Conservation (phyloP, 2,888 invertebrate genomes). For the Pollenia labialis region DNA sequence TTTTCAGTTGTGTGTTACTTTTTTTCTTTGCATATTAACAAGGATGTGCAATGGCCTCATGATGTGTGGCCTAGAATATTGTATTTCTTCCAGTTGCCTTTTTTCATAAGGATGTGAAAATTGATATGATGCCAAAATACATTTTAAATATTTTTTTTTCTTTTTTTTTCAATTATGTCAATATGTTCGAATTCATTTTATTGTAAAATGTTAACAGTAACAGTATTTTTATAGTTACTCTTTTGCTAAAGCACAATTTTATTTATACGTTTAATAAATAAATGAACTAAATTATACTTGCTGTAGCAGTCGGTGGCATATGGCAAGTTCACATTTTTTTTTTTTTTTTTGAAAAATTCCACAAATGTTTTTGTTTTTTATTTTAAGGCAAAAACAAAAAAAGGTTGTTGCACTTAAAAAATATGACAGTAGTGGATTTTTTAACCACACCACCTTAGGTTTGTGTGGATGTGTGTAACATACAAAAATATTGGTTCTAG, state of each 20-base stretch:
- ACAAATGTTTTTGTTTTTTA: slow-evolving; percentile 19
- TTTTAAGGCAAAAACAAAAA: slow-evolving; percentile 17
- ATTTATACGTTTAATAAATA: slow-evolving; percentile 18
- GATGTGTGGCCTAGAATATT: slow-evolving; percentile 69
- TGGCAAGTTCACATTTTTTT: slow-evolving; percentile 22
- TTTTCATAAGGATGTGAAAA: slow-evolving; percentile 72
- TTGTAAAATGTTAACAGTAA: slow-evolving; percentile 50
- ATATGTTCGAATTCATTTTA: slow-evolving; percentile 53
- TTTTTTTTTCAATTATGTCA: slow-evolving; percentile 26
- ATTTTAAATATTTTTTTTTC: slow-evolving; percentile 4
- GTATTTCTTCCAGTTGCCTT: slow-evolving; percentile 66
- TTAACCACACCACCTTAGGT: neutral
- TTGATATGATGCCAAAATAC: slow-evolving; percentile 62
- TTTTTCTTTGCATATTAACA: slow-evolving; percentile 39
- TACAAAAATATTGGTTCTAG: no score
- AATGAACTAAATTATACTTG: slow-evolving; percentile 2
- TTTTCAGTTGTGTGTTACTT: neutral
- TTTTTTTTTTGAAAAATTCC: slow-evolving; percentile 47
- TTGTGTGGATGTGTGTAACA: no score
- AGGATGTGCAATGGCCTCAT: slow-evolving; percentile 62
- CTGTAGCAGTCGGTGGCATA: slow-evolving; percentile 38
- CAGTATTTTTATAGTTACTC: neutral
- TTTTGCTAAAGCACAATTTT: neutral
- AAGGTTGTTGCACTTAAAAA: slow-evolving; percentile 44
- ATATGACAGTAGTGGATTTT: slow-evolving; percentile 41